Percentiles rank a stretch among this genome's conserved stretches.
phyloP scores from a whole-genome alignment of 2,888 invertebrate species.

The Eristalis tenax region DNA sequence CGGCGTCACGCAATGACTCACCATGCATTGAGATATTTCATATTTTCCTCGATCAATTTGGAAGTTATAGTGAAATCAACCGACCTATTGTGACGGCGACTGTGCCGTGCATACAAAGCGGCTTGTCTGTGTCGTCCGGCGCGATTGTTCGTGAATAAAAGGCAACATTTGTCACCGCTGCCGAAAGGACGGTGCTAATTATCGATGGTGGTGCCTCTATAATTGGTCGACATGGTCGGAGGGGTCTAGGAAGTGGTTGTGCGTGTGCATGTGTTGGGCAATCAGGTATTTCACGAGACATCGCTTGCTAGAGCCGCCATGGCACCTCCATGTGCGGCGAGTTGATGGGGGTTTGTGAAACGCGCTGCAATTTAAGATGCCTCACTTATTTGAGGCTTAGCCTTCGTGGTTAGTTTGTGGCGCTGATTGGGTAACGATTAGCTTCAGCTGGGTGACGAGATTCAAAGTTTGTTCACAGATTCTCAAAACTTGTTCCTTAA shows the following conservation, averaged over 20 bases:
- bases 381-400: constrained; percentile 32
- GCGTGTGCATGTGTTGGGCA: neutral
- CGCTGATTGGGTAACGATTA: constrained; percentile 29
- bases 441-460: constrained; percentile 6
- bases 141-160: constrained; percentile 2
- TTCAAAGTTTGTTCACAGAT: neutral
- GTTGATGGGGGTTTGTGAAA: constrained; percentile 21
- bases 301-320: constrained; percentile 18
- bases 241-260: constrained; percentile 49
- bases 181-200: constrained; percentile 46
- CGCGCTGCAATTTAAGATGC: constrained; percentile 29
- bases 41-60: constrained; percentile 14
- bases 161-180: constrained; percentile 29
- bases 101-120: constrained; percentile 55
- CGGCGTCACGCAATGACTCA: constrained; percentile 29
- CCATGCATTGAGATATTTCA: constrained; percentile 34
- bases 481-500: neutral
- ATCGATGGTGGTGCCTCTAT: constrained; percentile 28
- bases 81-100: constrained; percentile 23
- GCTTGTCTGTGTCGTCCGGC: constrained; percentile 1
- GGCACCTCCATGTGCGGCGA: constrained; percentile 19
- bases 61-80: constrained; percentile 58
- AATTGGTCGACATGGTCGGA: constrained; percentile 55
- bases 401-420: constrained; percentile 30
- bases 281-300: constrained; percentile 4